These are phyloP conservation scores for Resseliella maxima DNA, from an alignment of 2,888 invertebrate species.

Conservation along the genomic window DNA sequence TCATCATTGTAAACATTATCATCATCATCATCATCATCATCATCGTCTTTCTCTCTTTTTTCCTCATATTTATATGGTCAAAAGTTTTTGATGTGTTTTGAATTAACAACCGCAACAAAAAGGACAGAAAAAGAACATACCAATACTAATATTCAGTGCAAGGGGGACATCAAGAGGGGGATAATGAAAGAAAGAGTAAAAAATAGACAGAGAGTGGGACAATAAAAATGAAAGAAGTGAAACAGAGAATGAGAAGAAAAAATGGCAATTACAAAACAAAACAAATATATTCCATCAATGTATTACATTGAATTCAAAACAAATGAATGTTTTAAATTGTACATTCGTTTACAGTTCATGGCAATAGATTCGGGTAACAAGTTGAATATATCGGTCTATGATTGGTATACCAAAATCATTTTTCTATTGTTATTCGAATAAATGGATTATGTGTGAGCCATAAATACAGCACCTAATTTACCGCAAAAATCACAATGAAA, in stretches of 20 bases:
- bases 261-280: slow-evolving; percentile 7
- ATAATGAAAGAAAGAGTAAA: too few relatives aligned
- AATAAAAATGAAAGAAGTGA: neutral
- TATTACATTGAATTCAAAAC: slow-evolving; percentile 3
- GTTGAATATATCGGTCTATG: too few relatives aligned
- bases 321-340: neutral
- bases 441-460: neutral
- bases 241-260: neutral
- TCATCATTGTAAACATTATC: too few relatives aligned
- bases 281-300: slow-evolving; percentile 16
- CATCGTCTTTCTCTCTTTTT: neutral
- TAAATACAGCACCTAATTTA: neutral
- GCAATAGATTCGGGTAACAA: neutral
- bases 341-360: neutral
- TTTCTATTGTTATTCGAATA: slow-evolving; percentile 22
- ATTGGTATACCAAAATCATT: neutral
- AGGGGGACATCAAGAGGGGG: too few relatives aligned
- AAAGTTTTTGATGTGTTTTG: slow-evolving; percentile 48
- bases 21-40: too few relatives aligned
- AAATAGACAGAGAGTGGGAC: too few relatives aligned
- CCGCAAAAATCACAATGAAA: neutral
- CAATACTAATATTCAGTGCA: too few relatives aligned
- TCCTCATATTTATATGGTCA: neutral
- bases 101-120: slow-evolving; percentile 37
- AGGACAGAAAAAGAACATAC: neutral